Base-by-base conservation (phyloP, 2,888 invertebrate genomes). In the Pycnomerus fuliginosus region DNA sequence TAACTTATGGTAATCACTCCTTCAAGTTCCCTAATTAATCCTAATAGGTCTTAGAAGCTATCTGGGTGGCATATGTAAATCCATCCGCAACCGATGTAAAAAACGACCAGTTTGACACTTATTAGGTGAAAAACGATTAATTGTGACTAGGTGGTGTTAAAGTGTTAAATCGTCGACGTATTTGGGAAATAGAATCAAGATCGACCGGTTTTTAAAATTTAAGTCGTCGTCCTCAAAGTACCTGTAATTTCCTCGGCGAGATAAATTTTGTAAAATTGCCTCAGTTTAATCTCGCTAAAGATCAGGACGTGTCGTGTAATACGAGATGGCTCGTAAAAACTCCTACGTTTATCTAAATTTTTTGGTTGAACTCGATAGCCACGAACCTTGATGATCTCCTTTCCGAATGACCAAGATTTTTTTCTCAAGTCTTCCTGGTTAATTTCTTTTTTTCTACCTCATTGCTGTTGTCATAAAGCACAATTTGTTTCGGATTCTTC, bases 41-140 rank as follows among this genome's bases (percentile, higher is more conserved):
- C 58, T 56, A 56, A 58, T 58, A 54, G 58, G 47, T 40, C 45
- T 44, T 43, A 44, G 46, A 51, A 39, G 43, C 52, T 32, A 39
- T 39, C 47, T 60, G 60, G 56, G 60, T 60, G 60, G 60, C 52
- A 58, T 55, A 60, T 56, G 56, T 58, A 51, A 56, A 55, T 57
- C 46, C 34, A 10, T 24, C 42, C 16, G 27, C 27, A 33, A 29
- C 36, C 16, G 13, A 36, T 24, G 36, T 23, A 16, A 40, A 43
- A 43, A 43, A 33, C 12, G 12, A 5, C 16, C 30, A 16, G 24
- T 22, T 13, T 41, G 42, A 43, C 42, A 36, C 36, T 31, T 42
- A 42, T 42, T 35, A 36, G 42, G 35, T 36, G 36, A 36, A 35
- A 16, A 41, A 27, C 41, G 16, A 41, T 41, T 41, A 41, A 31